These are phyloP conservation scores for Pristionchus arcanus DNA, from an alignment of 2,888 invertebrate genomes.

Conservation along the genomic window DNA sequence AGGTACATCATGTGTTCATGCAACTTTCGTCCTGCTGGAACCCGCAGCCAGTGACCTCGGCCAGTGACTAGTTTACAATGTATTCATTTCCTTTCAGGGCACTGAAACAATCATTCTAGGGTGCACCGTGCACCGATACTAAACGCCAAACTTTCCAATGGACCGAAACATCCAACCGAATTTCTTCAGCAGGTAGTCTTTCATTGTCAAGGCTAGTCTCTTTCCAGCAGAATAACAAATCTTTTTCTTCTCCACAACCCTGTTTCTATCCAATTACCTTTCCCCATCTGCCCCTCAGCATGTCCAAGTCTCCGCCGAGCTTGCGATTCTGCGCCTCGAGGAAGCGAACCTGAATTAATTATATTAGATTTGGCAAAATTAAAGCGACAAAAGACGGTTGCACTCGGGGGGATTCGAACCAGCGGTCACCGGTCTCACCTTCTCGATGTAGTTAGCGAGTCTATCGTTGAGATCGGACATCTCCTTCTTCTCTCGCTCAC, in stretches of 20 bases:
- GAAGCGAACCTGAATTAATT: slow-evolving; percentile 70
- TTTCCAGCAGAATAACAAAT: not conserved
- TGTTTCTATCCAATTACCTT: not conserved
- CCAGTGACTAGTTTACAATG: no score
- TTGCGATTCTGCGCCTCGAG: slow-evolving; percentile 76
- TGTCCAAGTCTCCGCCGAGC: slow-evolving; percentile 68
- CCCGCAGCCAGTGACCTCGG: no score
- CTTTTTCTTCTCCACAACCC: not conserved
- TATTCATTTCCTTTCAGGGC: no score
- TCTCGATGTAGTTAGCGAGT: slow-evolving; percentile 82
- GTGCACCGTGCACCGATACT: no score
- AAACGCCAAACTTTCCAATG: no score
- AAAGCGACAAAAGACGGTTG: not conserved
- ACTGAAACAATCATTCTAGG: no score
- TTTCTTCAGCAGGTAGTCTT: no score
- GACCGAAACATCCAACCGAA: no score
- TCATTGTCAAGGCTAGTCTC: not conserved
- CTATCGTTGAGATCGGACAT: slow-evolving; percentile 82
- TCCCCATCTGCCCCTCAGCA: slow-evolving; percentile 67
- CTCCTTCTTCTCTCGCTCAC: slow-evolving; percentile 82
- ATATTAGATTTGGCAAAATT: no score
- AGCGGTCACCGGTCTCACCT: slow-evolving; percentile 68
- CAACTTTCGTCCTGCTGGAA: no score
- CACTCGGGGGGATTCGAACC: no score
- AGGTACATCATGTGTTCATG: no score